phyloP scores from a whole-genome alignment of 2,888 invertebrate genomes.

The Limnephilus marmoratus region DNA sequence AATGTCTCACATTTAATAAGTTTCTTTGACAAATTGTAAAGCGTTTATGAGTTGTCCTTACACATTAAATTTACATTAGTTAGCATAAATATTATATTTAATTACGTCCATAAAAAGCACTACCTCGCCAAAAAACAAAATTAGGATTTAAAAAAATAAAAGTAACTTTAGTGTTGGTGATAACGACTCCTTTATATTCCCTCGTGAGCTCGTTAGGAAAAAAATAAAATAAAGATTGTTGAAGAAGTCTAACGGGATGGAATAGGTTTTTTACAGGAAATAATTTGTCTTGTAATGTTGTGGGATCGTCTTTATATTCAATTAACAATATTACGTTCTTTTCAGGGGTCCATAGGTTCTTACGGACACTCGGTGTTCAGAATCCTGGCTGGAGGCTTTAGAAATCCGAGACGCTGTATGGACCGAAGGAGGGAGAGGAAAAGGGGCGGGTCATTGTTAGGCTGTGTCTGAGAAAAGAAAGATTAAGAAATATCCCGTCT shows the following conservation, averaged over 20 bases:
- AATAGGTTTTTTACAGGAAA: background rate
- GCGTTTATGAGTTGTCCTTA: background rate
- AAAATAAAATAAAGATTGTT: background rate
- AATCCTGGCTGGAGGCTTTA: background rate
- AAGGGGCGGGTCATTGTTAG: conserved; percentile 11
- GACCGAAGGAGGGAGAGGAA: background rate
- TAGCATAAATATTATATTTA: no score
- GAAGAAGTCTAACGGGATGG: background rate
- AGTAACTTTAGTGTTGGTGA: no score
- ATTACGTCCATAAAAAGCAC: no score
- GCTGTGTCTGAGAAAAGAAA: conserved; percentile 40
- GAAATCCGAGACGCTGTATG: conserved; percentile 1
- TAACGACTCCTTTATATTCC: background rate
- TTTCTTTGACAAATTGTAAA: background rate
- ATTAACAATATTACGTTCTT: conserved; percentile 29
- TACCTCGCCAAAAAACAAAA: no score
- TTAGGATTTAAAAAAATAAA: no score
- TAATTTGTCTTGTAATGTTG: background rate
- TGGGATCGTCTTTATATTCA: background rate
- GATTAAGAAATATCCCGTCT: conserved; percentile 43
- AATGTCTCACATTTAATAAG: background rate
- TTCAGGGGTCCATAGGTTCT: background rate
- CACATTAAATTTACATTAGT: no score
- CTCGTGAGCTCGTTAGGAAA: background rate
- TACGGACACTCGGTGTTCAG: background rate